A percentile compares a stretch with the other conserved stretches of the same genome.
These are phyloP conservation scores for Platynereis dumerilii DNA, from an alignment of 2,888 invertebrate genomes.

Conservation along the genomic window DNA sequence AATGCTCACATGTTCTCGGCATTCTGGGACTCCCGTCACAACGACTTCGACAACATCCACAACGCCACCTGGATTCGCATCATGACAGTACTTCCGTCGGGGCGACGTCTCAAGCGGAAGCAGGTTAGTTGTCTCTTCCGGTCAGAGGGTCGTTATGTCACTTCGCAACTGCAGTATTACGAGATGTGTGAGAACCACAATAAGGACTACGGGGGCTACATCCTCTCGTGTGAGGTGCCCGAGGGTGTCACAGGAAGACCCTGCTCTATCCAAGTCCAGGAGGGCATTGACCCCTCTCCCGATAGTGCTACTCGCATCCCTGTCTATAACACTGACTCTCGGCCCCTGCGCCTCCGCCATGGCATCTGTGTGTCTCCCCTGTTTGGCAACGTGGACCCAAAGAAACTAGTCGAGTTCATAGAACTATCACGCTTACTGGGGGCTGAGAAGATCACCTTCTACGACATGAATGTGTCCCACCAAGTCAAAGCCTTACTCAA, in stretches of 20 bases:
- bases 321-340: background rate
- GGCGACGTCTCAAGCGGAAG: constrained; percentile 13
- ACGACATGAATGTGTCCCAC: constrained; percentile 45
- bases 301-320: background rate
- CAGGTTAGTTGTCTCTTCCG: constrained; percentile 19
- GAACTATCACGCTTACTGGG: constrained; percentile 53
- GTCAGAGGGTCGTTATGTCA: background rate
- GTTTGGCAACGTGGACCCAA: constrained; percentile 47
- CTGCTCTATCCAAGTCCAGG: constrained; percentile 7
- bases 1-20: constrained; percentile 49
- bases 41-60: constrained; percentile 39
- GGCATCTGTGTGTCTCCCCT: constrained; percentile 58
- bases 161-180: constrained; percentile 36
- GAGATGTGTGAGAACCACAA: constrained; percentile 62
- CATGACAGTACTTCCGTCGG: constrained; percentile 27
- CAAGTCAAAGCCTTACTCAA: constrained; percentile 42
- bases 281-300: background rate
- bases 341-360: constrained; percentile 28
- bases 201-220: constrained; percentile 53
- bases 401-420: constrained; percentile 53
- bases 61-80: constrained; percentile 33
- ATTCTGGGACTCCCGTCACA: constrained; percentile 48
- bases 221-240: constrained; percentile 54
- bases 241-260: background rate
- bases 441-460: constrained; percentile 49